phyloP scores from a whole-genome alignment of 1,140 invertebrate genomes.

The Theocolax elegans region DNA sequence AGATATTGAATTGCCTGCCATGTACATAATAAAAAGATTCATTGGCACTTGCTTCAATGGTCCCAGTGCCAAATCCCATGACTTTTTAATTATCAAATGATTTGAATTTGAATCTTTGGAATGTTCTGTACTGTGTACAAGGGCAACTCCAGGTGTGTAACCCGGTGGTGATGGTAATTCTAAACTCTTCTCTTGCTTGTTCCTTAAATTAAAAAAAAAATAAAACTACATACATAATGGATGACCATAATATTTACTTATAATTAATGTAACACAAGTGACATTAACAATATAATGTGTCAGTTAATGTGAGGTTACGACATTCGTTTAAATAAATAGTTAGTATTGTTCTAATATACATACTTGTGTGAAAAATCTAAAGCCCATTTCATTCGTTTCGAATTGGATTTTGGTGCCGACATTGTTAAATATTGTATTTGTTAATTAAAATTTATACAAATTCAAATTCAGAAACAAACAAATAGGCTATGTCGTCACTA shows the following conservation, averaged over 20 bases:
- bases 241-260: too few relatives aligned
- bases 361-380: constrained; percentile 67
- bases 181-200: constrained; percentile 60
- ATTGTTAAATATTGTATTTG: constrained; percentile 27
- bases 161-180: constrained; percentile 84
- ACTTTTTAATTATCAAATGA: constrained; percentile 91
- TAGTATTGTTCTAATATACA: constrained; percentile 35
- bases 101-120: constrained; percentile 82
- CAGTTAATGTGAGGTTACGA: constrained; percentile 27
- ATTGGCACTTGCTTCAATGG: constrained; percentile 97
- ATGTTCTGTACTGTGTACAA: constrained; percentile 79
- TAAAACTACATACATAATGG: too few relatives aligned
- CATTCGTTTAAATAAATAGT: constrained; percentile 8
- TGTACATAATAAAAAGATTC: constrained; percentile 99
- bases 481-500: too few relatives aligned
- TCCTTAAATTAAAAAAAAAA: constrained; percentile 53
- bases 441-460: neutral
- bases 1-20: constrained; percentile 98
- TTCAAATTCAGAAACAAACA: neutral
- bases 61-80: constrained; percentile 96
- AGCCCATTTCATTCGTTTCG: constrained; percentile 66
- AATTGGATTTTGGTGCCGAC: constrained; percentile 53
- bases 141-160: constrained; percentile 78
- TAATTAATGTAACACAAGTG: too few relatives aligned
- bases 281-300: too few relatives aligned